Conservation (phyloP, 2,797 vertebrate genomes). For the Chromis chromis region DNA sequence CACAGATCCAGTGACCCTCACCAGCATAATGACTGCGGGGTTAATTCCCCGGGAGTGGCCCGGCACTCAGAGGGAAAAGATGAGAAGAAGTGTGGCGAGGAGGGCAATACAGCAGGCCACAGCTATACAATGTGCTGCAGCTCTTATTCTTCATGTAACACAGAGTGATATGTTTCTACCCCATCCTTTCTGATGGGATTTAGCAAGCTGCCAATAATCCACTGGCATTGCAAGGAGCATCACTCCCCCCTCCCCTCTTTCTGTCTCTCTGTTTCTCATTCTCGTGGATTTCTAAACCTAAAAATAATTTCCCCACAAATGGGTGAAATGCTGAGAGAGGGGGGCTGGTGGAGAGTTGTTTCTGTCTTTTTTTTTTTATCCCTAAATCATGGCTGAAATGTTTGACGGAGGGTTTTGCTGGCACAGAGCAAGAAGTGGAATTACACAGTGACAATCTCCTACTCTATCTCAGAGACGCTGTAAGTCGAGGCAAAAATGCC, state of each 20-base stretch:
- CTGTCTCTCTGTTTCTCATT: conserved; percentile 50
- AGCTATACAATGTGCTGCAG: conserved; percentile 37
- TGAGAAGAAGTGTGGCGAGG: conserved; percentile 41
- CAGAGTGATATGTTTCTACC: conserved; percentile 61
- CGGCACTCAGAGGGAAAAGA: conserved; percentile 48
- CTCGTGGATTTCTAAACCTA: conserved; percentile 71
- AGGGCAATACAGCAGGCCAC: conserved; percentile 38
- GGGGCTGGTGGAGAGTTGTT: conserved; percentile 24
- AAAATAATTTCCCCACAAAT: conserved; percentile 79
- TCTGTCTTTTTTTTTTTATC: conserved; percentile 49
- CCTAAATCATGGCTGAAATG: conserved; percentile 74
- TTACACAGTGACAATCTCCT: conserved; percentile 79
- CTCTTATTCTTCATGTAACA: conserved; percentile 65
- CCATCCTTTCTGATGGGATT: conserved; percentile 75
- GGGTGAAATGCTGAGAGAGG: conserved; percentile 49
- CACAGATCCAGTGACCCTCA: conserved; percentile 78
- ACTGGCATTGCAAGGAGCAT: conserved; percentile 59
- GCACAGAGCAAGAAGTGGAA: conserved; percentile 71
- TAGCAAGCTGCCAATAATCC: conserved; percentile 79
- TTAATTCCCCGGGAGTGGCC: conserved; percentile 77
- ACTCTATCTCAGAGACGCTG: conserved; percentile 68
- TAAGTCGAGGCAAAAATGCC: conserved; percentile 70
- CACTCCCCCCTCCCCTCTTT: conserved; percentile 28
- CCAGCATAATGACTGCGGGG: conserved; percentile 75
- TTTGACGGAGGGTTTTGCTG: conserved; percentile 67